phyloP scores from a whole-genome alignment of 92 coral and sea anemone genomes.

The Epizoanthus illoricatus region DNA sequence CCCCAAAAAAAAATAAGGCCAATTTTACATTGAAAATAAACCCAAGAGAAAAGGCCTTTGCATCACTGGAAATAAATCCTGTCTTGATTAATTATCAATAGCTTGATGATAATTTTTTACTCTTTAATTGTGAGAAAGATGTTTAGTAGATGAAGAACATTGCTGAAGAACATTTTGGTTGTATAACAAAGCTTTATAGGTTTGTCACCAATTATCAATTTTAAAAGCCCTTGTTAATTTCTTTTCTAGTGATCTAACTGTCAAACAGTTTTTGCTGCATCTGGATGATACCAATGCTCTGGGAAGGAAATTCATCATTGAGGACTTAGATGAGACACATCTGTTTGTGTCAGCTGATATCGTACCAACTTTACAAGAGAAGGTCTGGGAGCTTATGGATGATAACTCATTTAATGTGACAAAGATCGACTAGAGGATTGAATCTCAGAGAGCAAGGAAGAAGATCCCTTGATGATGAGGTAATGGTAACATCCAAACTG shows the following conservation, averaged over 20 bases:
- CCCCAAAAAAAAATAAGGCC: too few relatives aligned
- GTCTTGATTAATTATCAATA: too few relatives aligned
- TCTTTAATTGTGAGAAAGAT: too few relatives aligned
- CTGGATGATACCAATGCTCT: slow-evolving; percentile 81
- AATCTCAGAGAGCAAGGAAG: too few relatives aligned
- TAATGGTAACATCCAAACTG: too few relatives aligned
- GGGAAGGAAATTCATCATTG: slow-evolving; percentile 87
- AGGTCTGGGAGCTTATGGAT: slow-evolving; percentile 99
- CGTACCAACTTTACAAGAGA: slow-evolving; percentile 79
- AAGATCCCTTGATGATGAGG: too few relatives aligned
- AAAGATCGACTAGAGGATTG: slow-evolving; percentile 47
- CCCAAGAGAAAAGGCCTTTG: too few relatives aligned
- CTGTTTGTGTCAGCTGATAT: slow-evolving; percentile 92
- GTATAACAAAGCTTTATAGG: neutral
- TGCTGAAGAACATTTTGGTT: too few relatives aligned
- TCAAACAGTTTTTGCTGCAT: slow-evolving; percentile 88
- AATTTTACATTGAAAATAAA: too few relatives aligned
- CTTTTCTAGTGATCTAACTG: slow-evolving; percentile 79
- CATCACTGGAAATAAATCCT: too few relatives aligned
- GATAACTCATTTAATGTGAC: slow-evolving; percentile 86
- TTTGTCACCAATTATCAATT: neutral
- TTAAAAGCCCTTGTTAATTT: neutral
- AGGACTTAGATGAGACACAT: slow-evolving; percentile 95
- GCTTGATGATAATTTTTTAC: too few relatives aligned
- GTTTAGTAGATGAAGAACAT: too few relatives aligned